Base-by-base conservation (phyloP, 2,888 invertebrate genomes). In the Rosalia funebris region DNA sequence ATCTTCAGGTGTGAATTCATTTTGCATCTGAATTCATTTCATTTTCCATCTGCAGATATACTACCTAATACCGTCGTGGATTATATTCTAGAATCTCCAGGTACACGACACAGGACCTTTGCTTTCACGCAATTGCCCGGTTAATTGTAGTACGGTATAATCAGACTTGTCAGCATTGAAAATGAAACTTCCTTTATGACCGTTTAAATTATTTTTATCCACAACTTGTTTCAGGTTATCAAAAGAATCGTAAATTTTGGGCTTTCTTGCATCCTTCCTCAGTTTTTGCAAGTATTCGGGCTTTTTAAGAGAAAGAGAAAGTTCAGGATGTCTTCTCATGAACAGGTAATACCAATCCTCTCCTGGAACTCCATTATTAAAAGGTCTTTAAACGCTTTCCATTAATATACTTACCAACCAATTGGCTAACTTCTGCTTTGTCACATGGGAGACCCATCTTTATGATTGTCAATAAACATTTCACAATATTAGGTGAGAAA, bases 151-250 rank as follows among this genome's bases (percentile, higher is more conserved):
- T n/a, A n/a, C n/a, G n/a, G n/a, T 41, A 56, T 70, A 70, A 11
- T 67, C 65, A 46, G 53, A 60, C 45, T 69, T 66, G 46, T 69
- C 68, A n/a, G 60, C 56, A 53, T 69, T 69, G 46, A 57, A 66
- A 15, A 57, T 15, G 57, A 57, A 57, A 15, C 53, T 58, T 2
- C 25, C 52, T 32, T 56, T 56, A 50, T 56, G 36, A 25, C 25
- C 25, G 3, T 5, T 5, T 5, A 5, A 5, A 25, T 25, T 25
- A 5, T 25, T 7, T 25, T 25, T 7, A 25, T 5, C 7, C 4
- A 25, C 7, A 7, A 25, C 25, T 7, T n/a, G n/a, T n/a, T n/a
- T n/a, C n/a, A 25, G 25, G 25, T 25, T 25, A n/a, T n/a, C n/a
- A 37, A 7, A 37, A 37, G 14, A 37, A 4, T 7, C 4, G 14